Conservation (phyloP, 2,797 vertebrate genomes). For the Artibeus lituratus region DNA sequence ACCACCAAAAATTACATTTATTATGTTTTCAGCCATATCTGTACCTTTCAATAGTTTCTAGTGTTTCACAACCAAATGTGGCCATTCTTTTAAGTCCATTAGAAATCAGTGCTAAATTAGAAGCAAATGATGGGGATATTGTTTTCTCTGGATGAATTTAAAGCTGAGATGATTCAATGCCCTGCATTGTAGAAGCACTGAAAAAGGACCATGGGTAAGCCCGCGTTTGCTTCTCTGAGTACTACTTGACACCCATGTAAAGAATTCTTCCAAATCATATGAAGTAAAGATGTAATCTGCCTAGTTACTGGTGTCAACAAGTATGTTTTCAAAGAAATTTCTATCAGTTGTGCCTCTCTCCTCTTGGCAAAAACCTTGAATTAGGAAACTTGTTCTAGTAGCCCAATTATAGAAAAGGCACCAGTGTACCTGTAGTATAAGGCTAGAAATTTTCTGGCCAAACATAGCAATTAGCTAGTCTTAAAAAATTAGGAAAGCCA, state of each 20-base stretch:
- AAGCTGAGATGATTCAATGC: slow-evolving; percentile 90
- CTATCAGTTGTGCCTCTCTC: not conserved
- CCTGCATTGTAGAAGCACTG: slow-evolving; percentile 88
- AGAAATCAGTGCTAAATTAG: slow-evolving; percentile 81
- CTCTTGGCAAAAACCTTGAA: not conserved
- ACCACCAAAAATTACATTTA: not conserved
- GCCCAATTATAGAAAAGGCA: not conserved
- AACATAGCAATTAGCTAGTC: not conserved
- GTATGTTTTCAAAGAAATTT: slow-evolving; percentile 1
- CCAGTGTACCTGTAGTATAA: not conserved
- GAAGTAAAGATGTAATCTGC: not conserved
- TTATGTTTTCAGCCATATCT: slow-evolving; percentile 82
- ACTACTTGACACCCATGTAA: not conserved
- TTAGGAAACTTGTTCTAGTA: slow-evolving; percentile 1
- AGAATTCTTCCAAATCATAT: not conserved
- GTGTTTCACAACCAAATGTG: slow-evolving; percentile 76
- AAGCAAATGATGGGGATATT: slow-evolving; percentile 79
- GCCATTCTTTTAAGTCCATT: slow-evolving; percentile 67
- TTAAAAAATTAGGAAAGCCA: not conserved
- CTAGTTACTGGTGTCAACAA: not conserved
- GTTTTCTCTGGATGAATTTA: slow-evolving; percentile 88
- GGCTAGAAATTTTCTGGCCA: not conserved
- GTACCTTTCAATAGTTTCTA: slow-evolving; percentile 65
- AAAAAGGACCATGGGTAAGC: slow-evolving; percentile 92
- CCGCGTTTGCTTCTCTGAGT: not conserved